These are phyloP conservation scores for Pyrocephalus nanus DNA, from an alignment of 2,797 vertebrate species.

Conservation along the genomic window DNA sequence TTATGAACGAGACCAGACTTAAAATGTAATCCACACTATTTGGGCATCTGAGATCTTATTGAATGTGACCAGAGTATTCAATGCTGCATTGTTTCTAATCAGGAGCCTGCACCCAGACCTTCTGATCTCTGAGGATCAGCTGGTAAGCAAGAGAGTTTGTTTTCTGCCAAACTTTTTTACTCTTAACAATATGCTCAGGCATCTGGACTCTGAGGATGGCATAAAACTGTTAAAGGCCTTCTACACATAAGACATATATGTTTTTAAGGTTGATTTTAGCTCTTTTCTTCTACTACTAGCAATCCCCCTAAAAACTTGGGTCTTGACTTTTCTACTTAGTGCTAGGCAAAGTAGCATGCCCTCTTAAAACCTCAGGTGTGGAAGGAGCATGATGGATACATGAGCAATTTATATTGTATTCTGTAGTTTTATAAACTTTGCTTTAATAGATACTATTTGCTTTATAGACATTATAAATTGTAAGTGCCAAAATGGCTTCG, in stretches of 20 bases:
- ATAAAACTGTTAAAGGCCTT: neutral
- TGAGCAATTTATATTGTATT: too few relatives aligned
- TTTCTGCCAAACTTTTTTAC: neutral
- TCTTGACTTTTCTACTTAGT: neutral
- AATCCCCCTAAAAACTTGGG: accelerated
- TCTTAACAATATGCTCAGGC: neutral
- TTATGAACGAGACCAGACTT: neutral
- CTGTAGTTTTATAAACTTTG: too few relatives aligned
- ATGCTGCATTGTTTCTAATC: neutral
- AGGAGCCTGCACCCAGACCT: neutral
- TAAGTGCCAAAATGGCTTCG: too few relatives aligned
- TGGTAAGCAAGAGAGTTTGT: neutral
- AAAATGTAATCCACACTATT: neutral
- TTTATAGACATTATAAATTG: too few relatives aligned
- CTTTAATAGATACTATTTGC: too few relatives aligned
- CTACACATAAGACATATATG: neutral
- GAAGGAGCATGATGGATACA: too few relatives aligned
- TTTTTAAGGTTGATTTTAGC: neutral
- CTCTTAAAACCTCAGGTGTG: neutral
- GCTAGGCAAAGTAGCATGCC: neutral
- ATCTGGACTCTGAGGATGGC: neutral
- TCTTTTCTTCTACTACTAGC: neutral
- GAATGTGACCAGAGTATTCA: neutral
- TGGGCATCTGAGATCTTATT: neutral
- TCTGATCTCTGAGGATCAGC: neutral